phyloP scores from a whole-genome alignment of 2,797 vertebrate genomes.

The Nannoperca australis region DNA sequence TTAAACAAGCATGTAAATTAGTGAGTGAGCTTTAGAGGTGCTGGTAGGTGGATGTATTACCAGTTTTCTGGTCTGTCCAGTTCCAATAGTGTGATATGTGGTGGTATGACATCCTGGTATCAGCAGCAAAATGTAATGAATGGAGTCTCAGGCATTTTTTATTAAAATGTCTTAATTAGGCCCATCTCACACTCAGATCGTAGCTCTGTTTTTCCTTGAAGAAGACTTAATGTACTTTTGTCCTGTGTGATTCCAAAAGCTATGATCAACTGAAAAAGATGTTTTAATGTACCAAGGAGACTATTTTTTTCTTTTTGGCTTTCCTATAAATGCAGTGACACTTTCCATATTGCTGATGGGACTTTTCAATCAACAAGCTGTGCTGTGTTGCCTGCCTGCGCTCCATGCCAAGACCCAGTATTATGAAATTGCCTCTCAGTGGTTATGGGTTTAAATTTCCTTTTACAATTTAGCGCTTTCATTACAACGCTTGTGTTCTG shows the following conservation, averaged over 20 bases:
- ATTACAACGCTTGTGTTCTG: constrained; percentile 54
- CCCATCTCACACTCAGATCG: neutral
- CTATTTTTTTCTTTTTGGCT: constrained; percentile 40
- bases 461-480: constrained; percentile 68
- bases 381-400: constrained; percentile 29
- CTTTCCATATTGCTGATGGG: constrained; percentile 67
- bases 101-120: too few species aligned
- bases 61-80: neutral
- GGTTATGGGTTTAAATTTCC: constrained; percentile 64
- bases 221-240: neutral
- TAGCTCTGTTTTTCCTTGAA: neutral
- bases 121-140: neutral
- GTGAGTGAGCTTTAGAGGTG: neutral
- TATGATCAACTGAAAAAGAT: constrained; percentile 21
- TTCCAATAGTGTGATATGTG: neutral
- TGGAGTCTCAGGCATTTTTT: neutral
- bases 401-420: constrained; percentile 56
- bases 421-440: constrained; percentile 67
- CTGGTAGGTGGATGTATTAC: neutral
- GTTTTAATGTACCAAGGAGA: constrained; percentile 12
- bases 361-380: constrained; percentile 65
- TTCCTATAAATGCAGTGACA: constrained; percentile 31
- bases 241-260: neutral
- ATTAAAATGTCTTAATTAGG: neutral
- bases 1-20: neutral